Percentiles rank a stretch among this genome's conserved stretches.
These are phyloP conservation scores for Junco hyemalis DNA, from an alignment of 2,113 vertebrate species.

Conservation along the genomic window DNA sequence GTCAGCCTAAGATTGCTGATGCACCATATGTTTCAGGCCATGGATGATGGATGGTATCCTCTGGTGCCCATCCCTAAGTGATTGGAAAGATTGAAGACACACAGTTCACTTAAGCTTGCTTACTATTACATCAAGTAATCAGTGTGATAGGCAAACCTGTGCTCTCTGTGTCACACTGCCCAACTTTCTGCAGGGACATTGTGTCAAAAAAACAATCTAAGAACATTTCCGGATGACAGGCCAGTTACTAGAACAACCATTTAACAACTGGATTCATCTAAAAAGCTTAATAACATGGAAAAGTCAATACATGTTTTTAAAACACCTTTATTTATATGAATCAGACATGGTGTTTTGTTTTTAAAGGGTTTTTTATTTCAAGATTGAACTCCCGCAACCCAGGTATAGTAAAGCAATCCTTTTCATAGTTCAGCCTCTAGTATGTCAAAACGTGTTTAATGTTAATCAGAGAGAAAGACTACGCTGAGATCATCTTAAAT, in stretches of 20 bases:
- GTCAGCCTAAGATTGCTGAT: conserved; percentile 84
- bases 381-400: neutral
- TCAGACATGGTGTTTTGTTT: neutral
- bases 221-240: conserved; percentile 60
- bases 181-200: conserved; percentile 69
- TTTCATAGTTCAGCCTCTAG: neutral
- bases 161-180: conserved; percentile 69
- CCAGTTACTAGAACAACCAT: conserved; percentile 63
- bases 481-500: neutral
- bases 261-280: conserved; percentile 51
- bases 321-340: conserved; percentile 47
- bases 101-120: conserved; percentile 92
- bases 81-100: conserved; percentile 92
- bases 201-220: conserved; percentile 72
- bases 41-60: conserved; percentile 90
- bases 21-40: conserved; percentile 83
- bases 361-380: neutral
- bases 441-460: neutral
- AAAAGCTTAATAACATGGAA: conserved; percentile 53
- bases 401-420: neutral
- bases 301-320: conserved; percentile 58
- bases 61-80: conserved; percentile 90
- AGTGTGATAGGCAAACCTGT: conserved; percentile 80
- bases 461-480: neutral
- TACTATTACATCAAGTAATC: conserved; percentile 87